These are phyloP conservation scores for Anableps anableps DNA, from an alignment of 2,797 vertebrate genomes.

Conservation along the genomic window DNA sequence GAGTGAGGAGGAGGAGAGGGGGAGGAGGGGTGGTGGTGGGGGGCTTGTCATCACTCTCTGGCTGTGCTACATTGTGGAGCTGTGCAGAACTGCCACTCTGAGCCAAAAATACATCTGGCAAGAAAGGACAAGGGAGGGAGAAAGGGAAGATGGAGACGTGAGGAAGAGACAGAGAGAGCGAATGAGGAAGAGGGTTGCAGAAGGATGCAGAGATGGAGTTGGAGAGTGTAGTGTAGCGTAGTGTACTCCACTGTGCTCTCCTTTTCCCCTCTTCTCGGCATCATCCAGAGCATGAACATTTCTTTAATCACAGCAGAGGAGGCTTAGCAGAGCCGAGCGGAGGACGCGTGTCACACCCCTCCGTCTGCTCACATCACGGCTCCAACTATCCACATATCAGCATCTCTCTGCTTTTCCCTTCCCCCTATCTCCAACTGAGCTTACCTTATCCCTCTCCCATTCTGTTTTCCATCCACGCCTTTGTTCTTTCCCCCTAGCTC, in stretches of 20 bases:
- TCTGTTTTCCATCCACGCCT: constrained; percentile 36
- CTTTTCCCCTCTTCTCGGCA: constrained; percentile 68
- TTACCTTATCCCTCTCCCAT: constrained; percentile 36
- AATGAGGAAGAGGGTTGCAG: constrained; percentile 48
- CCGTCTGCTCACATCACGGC: constrained; percentile 71
- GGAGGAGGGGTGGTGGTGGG: not conserved
- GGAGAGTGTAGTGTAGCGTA: constrained; percentile 68
- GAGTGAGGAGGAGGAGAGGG: not conserved
- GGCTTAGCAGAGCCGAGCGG: constrained; percentile 64
- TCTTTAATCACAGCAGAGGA: constrained; percentile 80
- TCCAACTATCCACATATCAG: constrained; percentile 50
- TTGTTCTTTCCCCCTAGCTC: constrained; percentile 50
- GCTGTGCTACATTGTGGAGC: constrained; percentile 68
- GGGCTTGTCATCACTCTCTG: constrained; percentile 68
- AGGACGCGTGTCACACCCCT: constrained; percentile 74
- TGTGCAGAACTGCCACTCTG: constrained; percentile 75
- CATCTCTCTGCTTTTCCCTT: constrained; percentile 11
- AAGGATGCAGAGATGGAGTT: constrained; percentile 54
- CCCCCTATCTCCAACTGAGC: constrained; percentile 28
- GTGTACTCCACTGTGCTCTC: constrained; percentile 68
- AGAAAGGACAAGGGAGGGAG: constrained; percentile 66
- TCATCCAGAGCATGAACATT: constrained; percentile 79
- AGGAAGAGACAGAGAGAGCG: constrained; percentile 49
- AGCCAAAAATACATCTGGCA: constrained; percentile 82
- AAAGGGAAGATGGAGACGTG: constrained; percentile 62